Evolutionary conservation across 53 echinoderm and acorn worm species (phyloP).

Genomic region (Temnopleurus reevesii): DNA sequence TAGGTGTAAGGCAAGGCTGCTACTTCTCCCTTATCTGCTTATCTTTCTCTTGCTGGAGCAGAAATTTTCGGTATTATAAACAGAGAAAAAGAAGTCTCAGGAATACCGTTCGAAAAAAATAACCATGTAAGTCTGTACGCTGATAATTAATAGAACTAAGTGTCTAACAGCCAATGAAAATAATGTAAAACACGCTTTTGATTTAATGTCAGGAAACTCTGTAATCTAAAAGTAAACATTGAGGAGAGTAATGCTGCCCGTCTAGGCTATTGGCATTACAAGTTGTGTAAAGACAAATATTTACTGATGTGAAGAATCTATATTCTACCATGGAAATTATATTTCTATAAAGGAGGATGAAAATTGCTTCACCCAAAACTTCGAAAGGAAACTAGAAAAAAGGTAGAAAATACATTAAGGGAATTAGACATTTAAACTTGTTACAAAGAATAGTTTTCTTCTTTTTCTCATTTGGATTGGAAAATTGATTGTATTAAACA

Average conservation of each 20-base stretch:
- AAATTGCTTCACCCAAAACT: neutral
- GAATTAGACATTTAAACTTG: neutral
- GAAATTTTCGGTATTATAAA: neutral
- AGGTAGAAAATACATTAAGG: neutral
- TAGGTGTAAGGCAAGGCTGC: neutral
- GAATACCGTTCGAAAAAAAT: too few relatives aligned
- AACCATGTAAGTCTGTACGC: too few relatives aligned
- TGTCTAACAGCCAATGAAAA: neutral
- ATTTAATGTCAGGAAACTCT: neutral
- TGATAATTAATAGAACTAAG: neutral
- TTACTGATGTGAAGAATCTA: neutral
- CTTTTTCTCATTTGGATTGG: neutral
- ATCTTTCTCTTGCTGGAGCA: neutral
- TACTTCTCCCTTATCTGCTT: neutral
- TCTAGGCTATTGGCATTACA: neutral
- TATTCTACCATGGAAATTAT: neutral
- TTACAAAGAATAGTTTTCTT: neutral
- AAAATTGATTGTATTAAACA: neutral
- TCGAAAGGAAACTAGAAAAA: neutral
- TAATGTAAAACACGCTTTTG: neutral
- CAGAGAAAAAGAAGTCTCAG: too few relatives aligned
- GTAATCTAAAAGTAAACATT: neutral
- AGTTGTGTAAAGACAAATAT: neutral
- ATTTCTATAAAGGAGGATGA: neutral
- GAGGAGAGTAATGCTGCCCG: neutral